Base-by-base conservation (phyloP, 2,797 vertebrate genomes). In the Columba guinea region DNA sequence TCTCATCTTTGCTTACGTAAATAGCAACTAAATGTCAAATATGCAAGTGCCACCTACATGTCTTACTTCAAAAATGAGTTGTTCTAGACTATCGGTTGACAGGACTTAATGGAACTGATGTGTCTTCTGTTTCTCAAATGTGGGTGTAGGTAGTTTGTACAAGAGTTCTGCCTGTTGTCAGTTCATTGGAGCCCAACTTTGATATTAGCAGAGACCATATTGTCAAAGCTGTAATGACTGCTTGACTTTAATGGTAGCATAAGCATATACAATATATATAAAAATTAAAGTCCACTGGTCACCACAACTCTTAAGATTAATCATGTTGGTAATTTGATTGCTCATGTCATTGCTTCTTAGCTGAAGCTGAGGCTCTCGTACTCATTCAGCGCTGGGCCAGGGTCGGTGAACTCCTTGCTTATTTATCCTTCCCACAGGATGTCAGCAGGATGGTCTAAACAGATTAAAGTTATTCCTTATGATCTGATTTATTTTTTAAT, bases 211-310 rank as follows among this genome's bases (percentile, higher is more conserved):
- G 98, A 96, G 92, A 96, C 93, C 94, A 79, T 93, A 91, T 95
- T 97, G 91, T 96, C 94, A 76, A 94, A 97, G 97, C 94, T 97
- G 44, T 95, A 97, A 97, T 94, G 96, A 97, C 81, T 91, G 79
- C 93, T 97, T 97, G 96, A 97, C 96, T 98, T 96, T 97, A 97
- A 94, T 97, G 83, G 87, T 92, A 97, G 68, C 73, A 94, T 97
- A 97, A 97, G 97, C 92, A 95, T 92, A 96, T 63, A 93, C 80
- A 96, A 94, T 91, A 92, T 91, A 92, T 62, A 95, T 85, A 95
- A 97, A 98, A 97, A 88, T 83, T 95, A 84, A 98, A 97, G 91
- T 96, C 97, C 84, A 90, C 85, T 96, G 96, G 92, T 97, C 96
- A 95, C 70, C 56, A 71, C 68, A 96, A 76, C 59, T 97, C 86